Evolutionary conservation across 1,140 invertebrate genomes (phyloP).

Genomic region (Cherax quadricarinatus): DNA sequence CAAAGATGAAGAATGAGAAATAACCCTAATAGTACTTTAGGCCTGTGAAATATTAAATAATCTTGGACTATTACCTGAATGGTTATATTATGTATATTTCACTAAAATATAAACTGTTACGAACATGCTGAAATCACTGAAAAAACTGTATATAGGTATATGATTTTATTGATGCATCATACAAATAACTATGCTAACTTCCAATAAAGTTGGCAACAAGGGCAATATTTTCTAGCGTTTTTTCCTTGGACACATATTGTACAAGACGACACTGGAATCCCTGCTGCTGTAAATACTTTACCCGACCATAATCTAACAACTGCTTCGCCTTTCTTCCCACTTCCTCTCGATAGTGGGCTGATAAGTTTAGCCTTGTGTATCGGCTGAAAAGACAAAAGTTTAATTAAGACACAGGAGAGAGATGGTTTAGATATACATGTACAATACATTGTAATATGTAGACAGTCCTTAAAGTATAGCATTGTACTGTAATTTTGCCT

Average conservation of each 20-base stretch:
- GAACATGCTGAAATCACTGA: too few relatives aligned
- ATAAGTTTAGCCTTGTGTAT: constrained; percentile 75
- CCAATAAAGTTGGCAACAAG: constrained; percentile 79
- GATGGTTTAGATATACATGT: too few relatives aligned
- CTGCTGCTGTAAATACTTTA: constrained; percentile 81
- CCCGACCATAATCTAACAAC: constrained; percentile 85
- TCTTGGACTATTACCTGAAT: too few relatives aligned
- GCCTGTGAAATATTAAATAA: too few relatives aligned
- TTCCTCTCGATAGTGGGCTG: constrained; percentile 80
- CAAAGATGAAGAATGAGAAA: too few relatives aligned
- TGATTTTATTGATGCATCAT: neutral
- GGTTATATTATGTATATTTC: too few relatives aligned
- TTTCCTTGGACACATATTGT: constrained; percentile 81
- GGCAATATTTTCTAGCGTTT: constrained; percentile 88
- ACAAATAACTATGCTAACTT: neutral
- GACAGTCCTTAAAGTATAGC: too few relatives aligned
- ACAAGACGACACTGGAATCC: constrained; percentile 82
- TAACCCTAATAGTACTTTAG: too few relatives aligned
- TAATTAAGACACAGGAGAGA: too few relatives aligned
- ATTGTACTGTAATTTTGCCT: too few relatives aligned
- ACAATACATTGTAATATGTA: too few relatives aligned
- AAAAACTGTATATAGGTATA: neutral
- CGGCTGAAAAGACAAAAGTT: constrained; percentile 46
- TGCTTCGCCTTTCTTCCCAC: constrained; percentile 86
- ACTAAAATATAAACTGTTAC: too few relatives aligned